Percentiles rank a stretch among this genome's conserved stretches.
Conservation (phyloP, 2,797 vertebrate species). For the Sardinella longiceps region DNA sequence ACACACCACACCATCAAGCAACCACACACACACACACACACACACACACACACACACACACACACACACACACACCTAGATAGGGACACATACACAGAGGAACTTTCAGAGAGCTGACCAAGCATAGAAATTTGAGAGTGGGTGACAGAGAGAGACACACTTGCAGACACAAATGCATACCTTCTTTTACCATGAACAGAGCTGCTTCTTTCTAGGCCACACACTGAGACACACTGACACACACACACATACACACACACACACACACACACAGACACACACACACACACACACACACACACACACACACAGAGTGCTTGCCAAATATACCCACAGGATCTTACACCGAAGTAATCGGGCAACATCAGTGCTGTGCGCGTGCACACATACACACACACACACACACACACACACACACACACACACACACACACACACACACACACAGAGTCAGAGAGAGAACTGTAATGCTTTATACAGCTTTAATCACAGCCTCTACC, state of each 20-base stretch:
- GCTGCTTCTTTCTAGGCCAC: constrained; percentile 52
- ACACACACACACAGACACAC: constrained; percentile 19
- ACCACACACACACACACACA: neutral
- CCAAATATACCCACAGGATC: constrained; percentile 39
- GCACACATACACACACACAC: constrained; percentile 15
- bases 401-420: constrained; percentile 9
- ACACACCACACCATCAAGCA: neutral
- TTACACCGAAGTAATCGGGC: constrained; percentile 38
- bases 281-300: constrained; percentile 17
- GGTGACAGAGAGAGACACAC: neutral
- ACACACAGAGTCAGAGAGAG: constrained; percentile 22
- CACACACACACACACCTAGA: constrained; percentile 25
- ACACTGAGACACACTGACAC: constrained; percentile 13
- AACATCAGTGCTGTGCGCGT: constrained; percentile 39
- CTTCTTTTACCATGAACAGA: constrained; percentile 44
- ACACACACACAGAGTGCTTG: constrained; percentile 31
- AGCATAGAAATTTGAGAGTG: neutral
- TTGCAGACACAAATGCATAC: neutral
- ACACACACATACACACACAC: constrained; percentile 18
- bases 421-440: constrained; percentile 28
- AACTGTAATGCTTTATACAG: constrained; percentile 50
- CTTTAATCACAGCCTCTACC: constrained; percentile 44
- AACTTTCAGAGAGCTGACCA: constrained; percentile 1
- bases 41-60: constrained; percentile 12
- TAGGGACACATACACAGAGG: neutral